Conservation (phyloP, 2,797 vertebrate species). For the Tiaroga cobitis region DNA sequence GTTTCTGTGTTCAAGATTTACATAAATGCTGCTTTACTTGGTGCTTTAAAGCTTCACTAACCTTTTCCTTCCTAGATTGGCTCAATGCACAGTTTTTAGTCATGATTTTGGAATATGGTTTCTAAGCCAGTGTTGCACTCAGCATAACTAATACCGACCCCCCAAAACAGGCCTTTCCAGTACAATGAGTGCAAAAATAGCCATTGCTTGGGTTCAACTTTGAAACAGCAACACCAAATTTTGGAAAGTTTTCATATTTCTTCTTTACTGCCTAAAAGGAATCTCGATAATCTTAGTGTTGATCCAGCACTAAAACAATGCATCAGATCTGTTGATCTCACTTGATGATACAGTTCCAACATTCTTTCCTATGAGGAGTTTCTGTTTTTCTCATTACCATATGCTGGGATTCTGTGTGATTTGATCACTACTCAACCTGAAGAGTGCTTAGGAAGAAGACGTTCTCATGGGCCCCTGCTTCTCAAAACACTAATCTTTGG, state of each 20-base stretch:
- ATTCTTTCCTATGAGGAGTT: constrained; percentile 50
- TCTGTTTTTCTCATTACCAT: constrained; percentile 54
- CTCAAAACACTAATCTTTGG: constrained; percentile 14
- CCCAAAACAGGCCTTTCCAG: neutral
- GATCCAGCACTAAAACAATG: constrained; percentile 32
- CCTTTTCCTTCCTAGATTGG: constrained; percentile 2
- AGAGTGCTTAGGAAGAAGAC: neutral
- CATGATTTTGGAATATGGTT: constrained; percentile 14
- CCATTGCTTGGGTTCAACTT: neutral
- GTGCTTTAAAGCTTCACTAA: neutral
- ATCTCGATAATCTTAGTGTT: constrained; percentile 25
- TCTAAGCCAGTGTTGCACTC: constrained; percentile 10
- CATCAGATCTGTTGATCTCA: constrained; percentile 50
- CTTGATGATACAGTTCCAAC: constrained; percentile 29
- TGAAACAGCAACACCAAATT: neutral
- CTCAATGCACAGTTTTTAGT: constrained; percentile 24
- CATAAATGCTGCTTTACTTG: constrained; percentile 30
- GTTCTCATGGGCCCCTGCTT: neutral
- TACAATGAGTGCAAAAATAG: neutral
- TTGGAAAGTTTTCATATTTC: neutral
- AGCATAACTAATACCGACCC: neutral
- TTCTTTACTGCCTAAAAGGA: neutral
- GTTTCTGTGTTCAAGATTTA: neutral
- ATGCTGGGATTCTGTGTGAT: constrained; percentile 10
- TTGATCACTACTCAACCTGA: constrained; percentile 15